Evolutionary conservation across 2,113 vertebrate species (phyloP).

Genomic region (Balaenoptera acutorostrata): DNA sequence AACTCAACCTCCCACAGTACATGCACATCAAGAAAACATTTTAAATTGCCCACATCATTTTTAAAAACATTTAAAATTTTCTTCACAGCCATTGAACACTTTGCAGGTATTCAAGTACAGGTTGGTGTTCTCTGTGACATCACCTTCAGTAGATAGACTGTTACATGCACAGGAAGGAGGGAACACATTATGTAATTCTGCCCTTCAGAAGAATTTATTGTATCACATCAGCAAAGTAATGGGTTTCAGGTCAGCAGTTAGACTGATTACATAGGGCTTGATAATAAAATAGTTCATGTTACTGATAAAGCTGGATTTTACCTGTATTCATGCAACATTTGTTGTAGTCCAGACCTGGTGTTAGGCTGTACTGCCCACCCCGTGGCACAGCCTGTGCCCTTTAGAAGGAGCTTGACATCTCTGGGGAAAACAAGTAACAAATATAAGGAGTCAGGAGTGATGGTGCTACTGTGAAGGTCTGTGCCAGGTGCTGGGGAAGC

Average conservation of each 20-base stretch:
- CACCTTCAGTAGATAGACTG: background rate
- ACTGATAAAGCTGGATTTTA: background rate
- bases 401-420: background rate
- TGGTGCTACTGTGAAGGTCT: background rate
- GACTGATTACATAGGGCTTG: background rate
- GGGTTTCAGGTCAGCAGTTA: background rate
- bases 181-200: background rate
- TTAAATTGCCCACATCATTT: background rate
- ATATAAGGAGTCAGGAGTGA: background rate
- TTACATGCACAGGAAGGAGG: background rate
- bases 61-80: background rate
- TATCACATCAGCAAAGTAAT: background rate
- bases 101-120: background rate
- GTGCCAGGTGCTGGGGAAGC: background rate
- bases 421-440: background rate
- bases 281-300: background rate
- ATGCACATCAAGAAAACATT: background rate
- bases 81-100: background rate
- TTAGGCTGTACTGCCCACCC: too few relatives aligned
- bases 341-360: background rate
- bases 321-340: background rate
- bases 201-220: background rate
- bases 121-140: background rate
- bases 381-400: background rate
- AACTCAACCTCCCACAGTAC: background rate